Conservation (phyloP, 2,888 invertebrate genomes). For the Drosophila subsilvestris region DNA sequence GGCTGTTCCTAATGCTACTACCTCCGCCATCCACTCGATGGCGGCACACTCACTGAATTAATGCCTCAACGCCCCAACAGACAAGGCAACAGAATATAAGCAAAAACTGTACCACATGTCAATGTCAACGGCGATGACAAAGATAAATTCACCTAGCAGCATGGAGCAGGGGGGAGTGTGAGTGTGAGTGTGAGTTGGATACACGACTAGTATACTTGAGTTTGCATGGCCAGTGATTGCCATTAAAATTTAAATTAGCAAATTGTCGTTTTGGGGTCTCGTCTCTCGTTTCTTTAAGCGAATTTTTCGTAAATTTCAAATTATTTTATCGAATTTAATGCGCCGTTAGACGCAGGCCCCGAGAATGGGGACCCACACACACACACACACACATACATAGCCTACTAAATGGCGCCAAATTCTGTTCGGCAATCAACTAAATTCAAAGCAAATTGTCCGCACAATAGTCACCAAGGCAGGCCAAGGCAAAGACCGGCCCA, state of each 20-base stretch:
- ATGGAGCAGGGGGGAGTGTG: slow-evolving; percentile 7
- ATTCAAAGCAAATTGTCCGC: slow-evolving; percentile 80
- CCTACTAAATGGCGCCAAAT: slow-evolving; percentile 70
- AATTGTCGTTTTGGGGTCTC: slow-evolving; percentile 34
- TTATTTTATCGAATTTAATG: slow-evolving; percentile 59
- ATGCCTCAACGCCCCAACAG: slow-evolving; percentile 31
- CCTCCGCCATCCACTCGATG: background rate
- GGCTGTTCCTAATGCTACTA: no score
- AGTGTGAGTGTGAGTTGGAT: slow-evolving; percentile 4
- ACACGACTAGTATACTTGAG: slow-evolving; percentile 4
- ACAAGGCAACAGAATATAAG: slow-evolving; percentile 10
- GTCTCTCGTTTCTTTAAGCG: slow-evolving; percentile 51
- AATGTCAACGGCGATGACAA: slow-evolving; percentile 77
- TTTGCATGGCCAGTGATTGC: slow-evolving; percentile 10
- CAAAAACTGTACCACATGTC: slow-evolving; percentile 68
- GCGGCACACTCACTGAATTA: slow-evolving; percentile 22
- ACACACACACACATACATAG: slow-evolving; percentile 4
- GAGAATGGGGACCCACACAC: slow-evolving; percentile 1
- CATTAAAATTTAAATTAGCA: slow-evolving; percentile 65
- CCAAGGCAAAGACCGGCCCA: slow-evolving; percentile 6
- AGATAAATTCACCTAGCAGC: slow-evolving; percentile 64
- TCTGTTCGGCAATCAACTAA: slow-evolving; percentile 77
- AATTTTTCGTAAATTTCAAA: slow-evolving; percentile 40
- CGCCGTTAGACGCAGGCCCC: slow-evolving; percentile 33
- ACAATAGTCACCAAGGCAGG: slow-evolving; percentile 39